Evolutionary conservation across 2,113 vertebrate genomes (phyloP).

Genomic region (Pongo pygmaeus): DNA sequence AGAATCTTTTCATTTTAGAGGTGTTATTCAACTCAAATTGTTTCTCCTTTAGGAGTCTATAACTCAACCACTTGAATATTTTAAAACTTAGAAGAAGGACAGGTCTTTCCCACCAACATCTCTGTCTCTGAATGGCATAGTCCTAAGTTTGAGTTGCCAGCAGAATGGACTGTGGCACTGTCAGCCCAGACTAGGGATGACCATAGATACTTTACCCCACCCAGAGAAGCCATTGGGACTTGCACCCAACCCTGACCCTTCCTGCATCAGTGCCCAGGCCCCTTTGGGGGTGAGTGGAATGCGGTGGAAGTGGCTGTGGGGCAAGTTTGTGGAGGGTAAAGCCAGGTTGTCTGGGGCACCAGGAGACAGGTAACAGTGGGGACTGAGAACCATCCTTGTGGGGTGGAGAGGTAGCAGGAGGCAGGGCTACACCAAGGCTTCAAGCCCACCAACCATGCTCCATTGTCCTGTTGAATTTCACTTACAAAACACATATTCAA

Average conservation of each 20-base stretch:
- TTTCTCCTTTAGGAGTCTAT: conserved; percentile 9
- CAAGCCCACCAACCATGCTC: background rate
- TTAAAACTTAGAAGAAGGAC: conserved; percentile 23
- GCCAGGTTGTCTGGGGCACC: background rate
- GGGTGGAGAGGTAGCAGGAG: background rate
- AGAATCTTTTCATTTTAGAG: conserved; percentile 26
- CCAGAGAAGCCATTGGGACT: background rate
- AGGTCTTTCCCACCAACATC: background rate
- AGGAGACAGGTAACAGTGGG: background rate
- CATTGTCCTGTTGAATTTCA: background rate
- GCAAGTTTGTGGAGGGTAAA: background rate
- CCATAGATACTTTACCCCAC: background rate
- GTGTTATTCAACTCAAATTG: background rate
- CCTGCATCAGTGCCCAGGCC: background rate
- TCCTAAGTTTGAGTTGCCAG: background rate
- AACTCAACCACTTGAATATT: background rate
- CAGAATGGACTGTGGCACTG: background rate
- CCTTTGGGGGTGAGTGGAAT: background rate
- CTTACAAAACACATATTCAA: background rate
- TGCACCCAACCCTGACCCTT: background rate
- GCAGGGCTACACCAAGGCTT: background rate
- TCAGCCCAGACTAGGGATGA: background rate
- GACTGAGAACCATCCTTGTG: background rate
- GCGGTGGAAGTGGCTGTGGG: background rate
- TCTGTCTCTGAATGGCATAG: background rate